These are phyloP conservation scores for Nomada lathburiana DNA, from an alignment of 2,888 invertebrate species.

Conservation along the genomic window DNA sequence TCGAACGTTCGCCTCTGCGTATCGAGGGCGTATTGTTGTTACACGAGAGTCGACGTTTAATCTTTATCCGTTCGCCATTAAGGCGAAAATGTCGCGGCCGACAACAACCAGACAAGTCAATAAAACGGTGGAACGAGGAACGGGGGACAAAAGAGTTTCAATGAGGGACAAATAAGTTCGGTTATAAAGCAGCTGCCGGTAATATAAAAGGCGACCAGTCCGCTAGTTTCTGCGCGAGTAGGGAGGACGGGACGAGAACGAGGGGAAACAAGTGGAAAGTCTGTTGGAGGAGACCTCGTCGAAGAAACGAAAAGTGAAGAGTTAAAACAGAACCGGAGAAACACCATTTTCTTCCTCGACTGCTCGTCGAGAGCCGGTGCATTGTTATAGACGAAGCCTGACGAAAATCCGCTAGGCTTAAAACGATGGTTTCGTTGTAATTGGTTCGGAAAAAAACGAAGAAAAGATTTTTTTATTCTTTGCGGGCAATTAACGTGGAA, in stretches of 20 bases:
- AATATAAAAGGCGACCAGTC: constrained; percentile 42
- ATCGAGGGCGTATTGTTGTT: constrained; percentile 23
- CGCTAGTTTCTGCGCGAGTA: constrained; percentile 2
- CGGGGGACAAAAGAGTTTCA: constrained; percentile 50
- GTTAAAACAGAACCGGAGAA: constrained; percentile 21
- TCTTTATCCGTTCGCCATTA: constrained; percentile 56
- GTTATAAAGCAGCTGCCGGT: constrained; percentile 61
- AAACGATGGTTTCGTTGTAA: not conserved
- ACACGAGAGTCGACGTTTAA: constrained; percentile 51
- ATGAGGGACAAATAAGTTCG: constrained; percentile 66
- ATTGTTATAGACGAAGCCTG: constrained; percentile 7
- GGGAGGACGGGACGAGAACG: not conserved
- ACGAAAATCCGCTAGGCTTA: not conserved
- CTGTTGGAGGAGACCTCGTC: not conserved
- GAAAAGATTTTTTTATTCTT: too few species aligned
- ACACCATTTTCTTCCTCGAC: constrained; percentile 27
- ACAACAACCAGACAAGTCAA: constrained; percentile 57
- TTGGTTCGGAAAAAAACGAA: too few species aligned
- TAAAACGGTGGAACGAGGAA: constrained; percentile 58
- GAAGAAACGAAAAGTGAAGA: constrained; percentile 36
- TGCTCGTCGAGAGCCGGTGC: not conserved
- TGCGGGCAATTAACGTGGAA: too few species aligned
- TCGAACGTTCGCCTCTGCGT: not conserved
- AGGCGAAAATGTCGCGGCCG: constrained; percentile 53
- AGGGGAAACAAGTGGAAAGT: not conserved